Base-by-base conservation (phyloP, 1,140 invertebrate genomes). In the Mactra quadrangularis region DNA sequence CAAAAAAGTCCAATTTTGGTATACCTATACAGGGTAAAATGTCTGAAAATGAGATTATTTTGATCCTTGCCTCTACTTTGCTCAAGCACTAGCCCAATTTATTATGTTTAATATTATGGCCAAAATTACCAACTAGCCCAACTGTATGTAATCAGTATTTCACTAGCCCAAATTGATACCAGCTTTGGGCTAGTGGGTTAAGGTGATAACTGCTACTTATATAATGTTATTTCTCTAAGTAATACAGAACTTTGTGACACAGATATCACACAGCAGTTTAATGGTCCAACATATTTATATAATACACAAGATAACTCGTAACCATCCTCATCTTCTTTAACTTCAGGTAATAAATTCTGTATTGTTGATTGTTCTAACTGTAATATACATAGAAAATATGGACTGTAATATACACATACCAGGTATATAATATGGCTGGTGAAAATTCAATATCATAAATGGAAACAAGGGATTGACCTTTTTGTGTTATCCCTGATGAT, bases 271-370 rank as follows among this genome's bases (percentile, higher is more conserved):
- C 45, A 27, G 50, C 74, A 76, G 38, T 45, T 38, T n/a, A 76
- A 41, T 9, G 74, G 74, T 22, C 74, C 74, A 9, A 76, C 38
- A 6, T 50, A 50, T 29, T 50, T 76, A 25, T 53, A 45, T 19
- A 76, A 55, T n/a, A 76, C 74, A 76, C 74, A 60, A 2, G 74
- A 62, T 22, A 76, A 29, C 41, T 76, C 74, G 15, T 76, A 76
- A 25, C 74, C 74, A 29, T 76, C 74, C 1, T 76, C 74, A 35
- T 76, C 74, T 19, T 29, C 38, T 29, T 76, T 57, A 38, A 62
- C 74, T 33, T 53, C 35, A 4, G 74, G 74, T 25, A 76, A 22
- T 9, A 76, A 55, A 22, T 62, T 76, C 59, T 76, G 41, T 45
- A 76, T 76, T 1, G 74, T 76, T 1, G 19, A 19, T 29, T 76